Base-by-base conservation (phyloP, 2,797 vertebrate genomes). In the Trachops cirrhosus region DNA sequence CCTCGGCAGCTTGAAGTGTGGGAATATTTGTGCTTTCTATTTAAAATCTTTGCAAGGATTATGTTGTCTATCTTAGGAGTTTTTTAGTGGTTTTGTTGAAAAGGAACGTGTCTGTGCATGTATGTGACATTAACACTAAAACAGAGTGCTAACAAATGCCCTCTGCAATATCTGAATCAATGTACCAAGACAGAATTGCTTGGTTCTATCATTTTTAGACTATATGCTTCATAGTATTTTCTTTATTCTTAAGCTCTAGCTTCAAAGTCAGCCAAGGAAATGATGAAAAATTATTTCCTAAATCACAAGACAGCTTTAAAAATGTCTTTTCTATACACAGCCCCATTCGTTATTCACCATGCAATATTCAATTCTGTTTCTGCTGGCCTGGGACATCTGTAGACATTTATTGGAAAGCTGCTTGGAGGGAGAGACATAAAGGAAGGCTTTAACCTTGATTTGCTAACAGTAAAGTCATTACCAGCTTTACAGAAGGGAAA, bases 231-330 rank as follows among this genome's bases (percentile, higher is more conserved):
- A 59, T 24, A 29, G 19, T 87, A 44, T 91, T 89, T 92, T 86
- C 89, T 90, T 93, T 92, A 79, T 79, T 96, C 52, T 95, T 78
- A 95, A 94, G 37, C 19, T 85, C 67, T 87, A 18, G 95, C 89
- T 96, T 97, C 86, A 95, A 96, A 97, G 77, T 92, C 94, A 96
- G 71, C 89, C 82, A 95, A 96, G 74, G 59, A 92, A 78, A 91
- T 78, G 88, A 96, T 78, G 79, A 97, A 79, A 95, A 96, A 89
- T 92, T 73, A 93, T 96, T 96, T 95, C 70, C 71, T 94, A 93
- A 79, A 96, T 92, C 86, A 92, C n/a, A 90, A 86, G 62, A 89
- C 94, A 64, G 94, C 67, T 97, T 96, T 79, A 39, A 95, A 97
- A 94, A 94, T 78, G 50, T 79, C 83, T 85, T 94, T 96, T 86